Conservation (phyloP, 2,113 vertebrate genomes). For the Lampris incognitus region DNA sequence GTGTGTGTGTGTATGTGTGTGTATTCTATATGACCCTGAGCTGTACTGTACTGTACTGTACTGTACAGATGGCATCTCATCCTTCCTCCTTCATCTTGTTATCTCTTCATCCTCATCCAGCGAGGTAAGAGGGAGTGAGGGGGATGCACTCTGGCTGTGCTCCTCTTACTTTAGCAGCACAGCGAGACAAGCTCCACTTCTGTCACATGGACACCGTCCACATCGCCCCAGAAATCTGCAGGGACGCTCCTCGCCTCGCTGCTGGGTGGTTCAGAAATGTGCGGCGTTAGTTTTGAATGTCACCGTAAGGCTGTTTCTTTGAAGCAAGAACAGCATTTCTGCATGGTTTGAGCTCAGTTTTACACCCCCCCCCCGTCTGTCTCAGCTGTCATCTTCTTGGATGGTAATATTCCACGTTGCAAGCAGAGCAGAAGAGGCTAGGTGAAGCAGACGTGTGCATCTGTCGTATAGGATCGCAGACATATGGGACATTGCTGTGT, state of each 20-base stretch:
- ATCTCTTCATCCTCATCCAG: conserved; percentile 63
- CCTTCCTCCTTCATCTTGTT: conserved; percentile 71
- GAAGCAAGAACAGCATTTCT: not conserved
- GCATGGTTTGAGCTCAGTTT: not conserved
- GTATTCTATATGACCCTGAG: no score
- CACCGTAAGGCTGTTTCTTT: not conserved
- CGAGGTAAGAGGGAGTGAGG: conserved; percentile 41
- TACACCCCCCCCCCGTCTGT: not conserved
- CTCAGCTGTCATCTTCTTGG: conserved; percentile 58
- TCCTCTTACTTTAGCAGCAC: conserved; percentile 20
- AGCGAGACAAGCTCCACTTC: conserved; percentile 13
- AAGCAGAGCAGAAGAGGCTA: conserved; percentile 70
- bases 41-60: conserved; percentile 42
- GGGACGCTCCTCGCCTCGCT: not conserved
- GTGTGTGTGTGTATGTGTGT: conserved; percentile 7
- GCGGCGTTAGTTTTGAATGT: not conserved
- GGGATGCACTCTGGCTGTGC: conserved; percentile 30
- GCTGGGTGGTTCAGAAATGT: not conserved
- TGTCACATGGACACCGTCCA: conserved; percentile 41
- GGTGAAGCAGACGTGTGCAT: conserved; percentile 65
- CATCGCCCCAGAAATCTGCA: no score
- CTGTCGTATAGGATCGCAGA: conserved; percentile 63
- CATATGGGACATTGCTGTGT: conserved; percentile 69
- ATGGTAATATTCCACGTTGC: conserved; percentile 71
- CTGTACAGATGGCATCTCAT: conserved; percentile 77